Evolutionary conservation across 1,140 invertebrate genomes (phyloP).

Genomic region (Meteorus sp.): DNA sequence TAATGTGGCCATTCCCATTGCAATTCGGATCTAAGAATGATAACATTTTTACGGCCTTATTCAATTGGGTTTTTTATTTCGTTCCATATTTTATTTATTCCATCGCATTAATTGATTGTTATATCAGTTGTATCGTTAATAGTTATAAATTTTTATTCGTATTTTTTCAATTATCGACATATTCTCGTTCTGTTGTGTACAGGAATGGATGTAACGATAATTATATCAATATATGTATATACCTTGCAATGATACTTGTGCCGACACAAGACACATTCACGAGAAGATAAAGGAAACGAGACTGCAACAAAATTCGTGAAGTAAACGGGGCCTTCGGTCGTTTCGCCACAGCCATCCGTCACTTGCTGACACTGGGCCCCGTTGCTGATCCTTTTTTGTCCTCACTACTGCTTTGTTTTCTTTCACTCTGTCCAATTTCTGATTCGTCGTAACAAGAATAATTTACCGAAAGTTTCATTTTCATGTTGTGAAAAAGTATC

Average conservation of each 20-base stretch:
- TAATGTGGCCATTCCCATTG: too few species aligned
- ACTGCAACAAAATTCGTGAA: constrained; percentile 13
- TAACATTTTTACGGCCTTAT: too few species aligned
- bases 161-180: too few species aligned
- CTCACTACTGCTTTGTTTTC: constrained; percentile 5
- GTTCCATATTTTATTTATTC: too few species aligned
- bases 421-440: background rate
- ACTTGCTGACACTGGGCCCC: constrained; percentile 43
- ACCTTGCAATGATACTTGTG: background rate
- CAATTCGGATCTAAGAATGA: too few species aligned
- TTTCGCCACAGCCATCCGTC: constrained; percentile 46
- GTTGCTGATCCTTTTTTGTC: constrained; percentile 20
- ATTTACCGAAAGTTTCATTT: background rate
- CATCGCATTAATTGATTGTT: too few species aligned
- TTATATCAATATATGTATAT: too few species aligned
- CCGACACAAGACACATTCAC: background rate
- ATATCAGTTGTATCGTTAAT: too few species aligned
- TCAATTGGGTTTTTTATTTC: too few species aligned
- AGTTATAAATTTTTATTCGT: too few species aligned
- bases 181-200: too few species aligned
- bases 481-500: background rate
- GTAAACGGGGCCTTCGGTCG: constrained; percentile 34
- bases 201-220: too few species aligned
- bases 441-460: background rate
- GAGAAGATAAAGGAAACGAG: constrained; percentile 14